These are phyloP conservation scores for Thymelicus sylvestris DNA, from an alignment of 2,888 invertebrate species.

Conservation along the genomic window DNA sequence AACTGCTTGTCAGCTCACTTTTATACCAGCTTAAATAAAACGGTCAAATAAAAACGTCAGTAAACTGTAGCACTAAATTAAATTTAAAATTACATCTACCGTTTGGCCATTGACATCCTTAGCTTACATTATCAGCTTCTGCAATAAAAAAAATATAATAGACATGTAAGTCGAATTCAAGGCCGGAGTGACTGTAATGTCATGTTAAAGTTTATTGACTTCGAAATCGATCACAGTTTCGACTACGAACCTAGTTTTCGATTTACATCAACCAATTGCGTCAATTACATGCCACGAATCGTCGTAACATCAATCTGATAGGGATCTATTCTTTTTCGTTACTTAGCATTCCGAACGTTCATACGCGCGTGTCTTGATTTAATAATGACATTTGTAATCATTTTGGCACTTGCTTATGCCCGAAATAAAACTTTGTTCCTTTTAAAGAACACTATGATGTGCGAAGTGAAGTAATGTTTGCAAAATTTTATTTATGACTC, in stretches of 20 bases:
- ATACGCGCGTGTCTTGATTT: slow-evolving; percentile 33
- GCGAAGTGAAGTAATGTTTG: slow-evolving; percentile 22
- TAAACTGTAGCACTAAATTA: too few species aligned
- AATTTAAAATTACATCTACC: not conserved
- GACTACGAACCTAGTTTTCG: not conserved
- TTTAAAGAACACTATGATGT: slow-evolving; percentile 26
- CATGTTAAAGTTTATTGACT: slow-evolving; percentile 10
- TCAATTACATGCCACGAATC: slow-evolving; percentile 25
- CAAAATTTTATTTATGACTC: slow-evolving; percentile 6
- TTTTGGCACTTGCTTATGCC: slow-evolving; percentile 34
- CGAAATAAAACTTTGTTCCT: slow-evolving; percentile 32
- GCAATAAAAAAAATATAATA: not conserved
- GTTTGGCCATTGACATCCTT: not conserved
- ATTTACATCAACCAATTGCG: slow-evolving; percentile 29
- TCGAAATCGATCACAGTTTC: not conserved
- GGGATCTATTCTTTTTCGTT: slow-evolving; percentile 33
- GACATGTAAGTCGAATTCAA: not conserved
- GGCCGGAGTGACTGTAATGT: not conserved
- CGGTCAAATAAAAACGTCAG: too few species aligned
- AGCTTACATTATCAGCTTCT: not conserved
- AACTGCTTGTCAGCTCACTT: too few species aligned
- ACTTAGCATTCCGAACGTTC: slow-evolving; percentile 38
- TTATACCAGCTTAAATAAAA: too few species aligned
- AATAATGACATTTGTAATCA: slow-evolving; percentile 46
- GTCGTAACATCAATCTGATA: slow-evolving; percentile 34